Percentiles rank a stretch among this genome's conserved stretches.
Evolutionary conservation across 2,113 vertebrate species (phyloP).

Genomic region (Oryzias woworae): DNA sequence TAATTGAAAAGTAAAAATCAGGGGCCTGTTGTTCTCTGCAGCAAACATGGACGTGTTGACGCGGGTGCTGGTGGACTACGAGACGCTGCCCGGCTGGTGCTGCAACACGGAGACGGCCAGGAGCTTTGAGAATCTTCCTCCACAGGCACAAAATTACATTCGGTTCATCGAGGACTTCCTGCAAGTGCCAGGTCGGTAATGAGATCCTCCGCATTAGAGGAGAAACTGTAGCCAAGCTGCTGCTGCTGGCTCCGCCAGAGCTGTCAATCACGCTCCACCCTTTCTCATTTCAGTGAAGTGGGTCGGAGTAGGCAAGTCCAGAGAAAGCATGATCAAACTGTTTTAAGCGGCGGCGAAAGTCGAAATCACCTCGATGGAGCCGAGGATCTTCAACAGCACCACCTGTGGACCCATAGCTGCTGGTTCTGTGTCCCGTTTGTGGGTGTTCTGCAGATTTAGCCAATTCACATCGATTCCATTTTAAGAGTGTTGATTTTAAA

Average conservation of each 20-base stretch:
- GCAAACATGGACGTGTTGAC: slow-evolving; percentile 82
- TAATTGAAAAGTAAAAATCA: neutral
- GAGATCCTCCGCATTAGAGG: slow-evolving; percentile 11
- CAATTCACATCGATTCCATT: slow-evolving; percentile 28
- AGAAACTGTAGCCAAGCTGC: slow-evolving; percentile 5
- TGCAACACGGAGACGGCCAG: slow-evolving; percentile 76
- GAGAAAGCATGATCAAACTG: slow-evolving; percentile 81
- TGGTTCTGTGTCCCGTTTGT: slow-evolving; percentile 39
- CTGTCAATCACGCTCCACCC: slow-evolving; percentile 5
- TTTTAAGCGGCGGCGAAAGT: slow-evolving; percentile 52
- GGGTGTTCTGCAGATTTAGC: slow-evolving; percentile 23
- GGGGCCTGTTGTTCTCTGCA: slow-evolving; percentile 21
- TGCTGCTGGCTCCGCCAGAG: slow-evolving; percentile 5
- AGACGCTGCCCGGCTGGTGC: slow-evolving; percentile 78
- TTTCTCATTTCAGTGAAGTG: slow-evolving; percentile 77
- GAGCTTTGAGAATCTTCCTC: slow-evolving; percentile 73
- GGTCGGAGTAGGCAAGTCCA: slow-evolving; percentile 81
- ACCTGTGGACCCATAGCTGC: slow-evolving; percentile 18
- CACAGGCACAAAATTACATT: slow-evolving; percentile 76
- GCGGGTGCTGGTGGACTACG: slow-evolving; percentile 75
- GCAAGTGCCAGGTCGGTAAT: slow-evolving; percentile 76
- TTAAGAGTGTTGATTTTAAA: slow-evolving; percentile 44
- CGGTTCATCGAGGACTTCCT: slow-evolving; percentile 79
- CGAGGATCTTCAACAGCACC: slow-evolving; percentile 55
- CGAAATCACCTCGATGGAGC: slow-evolving; percentile 19